phyloP scores from a whole-genome alignment of 2,113 vertebrate genomes.

The Ophthalmolycus amberensis region DNA sequence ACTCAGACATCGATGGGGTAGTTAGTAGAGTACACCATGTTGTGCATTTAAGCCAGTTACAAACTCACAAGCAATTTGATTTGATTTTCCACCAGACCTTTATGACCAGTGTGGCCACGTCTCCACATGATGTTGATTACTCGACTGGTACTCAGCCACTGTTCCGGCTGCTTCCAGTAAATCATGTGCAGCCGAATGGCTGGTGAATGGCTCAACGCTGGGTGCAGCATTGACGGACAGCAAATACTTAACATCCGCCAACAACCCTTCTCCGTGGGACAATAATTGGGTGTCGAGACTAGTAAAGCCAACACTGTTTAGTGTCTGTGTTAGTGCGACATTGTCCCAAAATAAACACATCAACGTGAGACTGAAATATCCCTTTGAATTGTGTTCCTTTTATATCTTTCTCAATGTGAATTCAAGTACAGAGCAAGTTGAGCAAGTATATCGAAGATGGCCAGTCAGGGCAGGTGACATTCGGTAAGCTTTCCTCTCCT shows the following conservation, averaged over 20 bases:
- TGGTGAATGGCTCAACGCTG: not conserved
- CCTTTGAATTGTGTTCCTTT: not conserved
- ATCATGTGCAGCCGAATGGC: not conserved
- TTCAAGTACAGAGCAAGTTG: constrained; percentile 1
- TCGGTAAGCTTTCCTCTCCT: no score
- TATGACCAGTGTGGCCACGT: not conserved
- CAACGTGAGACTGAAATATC: not conserved
- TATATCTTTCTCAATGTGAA: not conserved
- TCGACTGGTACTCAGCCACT: constrained; percentile 11
- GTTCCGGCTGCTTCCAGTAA: not conserved
- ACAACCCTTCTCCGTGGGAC: not conserved
- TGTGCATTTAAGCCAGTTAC: constrained; percentile 7
- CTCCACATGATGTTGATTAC: constrained; percentile 12
- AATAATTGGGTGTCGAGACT: not conserved
- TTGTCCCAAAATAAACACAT: not conserved
- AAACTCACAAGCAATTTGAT: constrained; percentile 4
- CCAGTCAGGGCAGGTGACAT: not conserved
- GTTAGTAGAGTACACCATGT: constrained; percentile 21
- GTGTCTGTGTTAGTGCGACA: not conserved
- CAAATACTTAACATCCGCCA: not conserved
- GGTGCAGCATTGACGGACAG: not conserved
- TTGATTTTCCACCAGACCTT: constrained; percentile 7
- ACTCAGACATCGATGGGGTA: constrained; percentile 23
- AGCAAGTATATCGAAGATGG: not conserved
- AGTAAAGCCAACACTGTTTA: not conserved